These are phyloP conservation scores for Callochromis pleurospilus DNA, from an alignment of 2,113 vertebrate species.

Conservation along the genomic window DNA sequence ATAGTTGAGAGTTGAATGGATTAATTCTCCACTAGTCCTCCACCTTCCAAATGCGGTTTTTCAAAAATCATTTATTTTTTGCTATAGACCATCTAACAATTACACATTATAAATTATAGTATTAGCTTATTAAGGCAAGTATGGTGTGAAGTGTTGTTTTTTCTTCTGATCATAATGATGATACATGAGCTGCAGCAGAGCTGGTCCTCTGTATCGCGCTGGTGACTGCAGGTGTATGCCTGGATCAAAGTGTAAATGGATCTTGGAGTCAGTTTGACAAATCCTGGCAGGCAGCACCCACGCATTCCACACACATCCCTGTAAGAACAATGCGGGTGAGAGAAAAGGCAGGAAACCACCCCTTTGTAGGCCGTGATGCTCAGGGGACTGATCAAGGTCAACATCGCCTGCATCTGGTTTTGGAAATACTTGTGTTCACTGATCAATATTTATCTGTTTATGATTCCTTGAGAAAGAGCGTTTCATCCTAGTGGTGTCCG, in stretches of 20 bases:
- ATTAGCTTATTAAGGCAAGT: neutral
- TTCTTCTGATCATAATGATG: neutral
- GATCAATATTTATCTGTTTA: slow-evolving; percentile 60
- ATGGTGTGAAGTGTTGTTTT: neutral
- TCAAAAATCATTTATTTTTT: neutral
- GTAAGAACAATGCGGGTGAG: slow-evolving; percentile 3
- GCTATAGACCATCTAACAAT: neutral
- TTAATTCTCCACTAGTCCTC: neutral
- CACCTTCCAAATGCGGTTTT: neutral
- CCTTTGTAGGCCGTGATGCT: slow-evolving; percentile 6
- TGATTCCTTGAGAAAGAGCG: slow-evolving; percentile 32
- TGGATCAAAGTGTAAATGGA: neutral
- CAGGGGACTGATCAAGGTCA: slow-evolving; percentile 35
- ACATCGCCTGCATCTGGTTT: slow-evolving; percentile 17
- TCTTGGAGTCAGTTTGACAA: slow-evolving; percentile 13
- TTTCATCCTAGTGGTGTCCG: slow-evolving; percentile 4
- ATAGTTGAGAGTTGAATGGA: neutral
- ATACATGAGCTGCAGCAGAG: neutral
- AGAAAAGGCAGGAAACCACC: slow-evolving; percentile 13
- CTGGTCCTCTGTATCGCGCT: neutral
- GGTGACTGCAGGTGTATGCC: neutral
- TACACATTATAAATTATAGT: neutral
- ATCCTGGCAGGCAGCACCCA: neutral
- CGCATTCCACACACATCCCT: neutral
- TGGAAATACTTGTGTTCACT: neutral